These are phyloP conservation scores for Rhingia rostrata DNA, from an alignment of 2,888 invertebrate genomes.

Conservation along the genomic window DNA sequence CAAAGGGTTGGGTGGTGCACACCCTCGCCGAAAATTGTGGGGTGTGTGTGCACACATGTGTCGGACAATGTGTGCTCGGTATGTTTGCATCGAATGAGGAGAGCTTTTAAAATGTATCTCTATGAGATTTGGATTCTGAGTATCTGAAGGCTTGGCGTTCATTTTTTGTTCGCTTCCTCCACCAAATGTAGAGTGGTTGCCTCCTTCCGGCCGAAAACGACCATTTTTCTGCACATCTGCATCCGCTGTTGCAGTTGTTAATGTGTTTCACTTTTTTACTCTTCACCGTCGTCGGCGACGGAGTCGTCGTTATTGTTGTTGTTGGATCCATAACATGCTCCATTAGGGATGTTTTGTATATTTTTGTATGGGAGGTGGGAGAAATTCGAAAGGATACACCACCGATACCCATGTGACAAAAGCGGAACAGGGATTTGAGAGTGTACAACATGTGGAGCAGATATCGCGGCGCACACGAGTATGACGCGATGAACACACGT, in stretches of 20 bases:
- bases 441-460: constrained; percentile 42
- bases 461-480: constrained; percentile 16
- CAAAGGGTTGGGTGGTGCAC: constrained; percentile 3
- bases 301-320: not conserved
- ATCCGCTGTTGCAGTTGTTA: constrained; percentile 48
- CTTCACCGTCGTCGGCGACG: constrained; percentile 3
- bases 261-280: constrained; percentile 26
- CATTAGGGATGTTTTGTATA: constrained; percentile 60
- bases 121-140: constrained; percentile 50
- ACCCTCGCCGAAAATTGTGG: constrained; percentile 47
- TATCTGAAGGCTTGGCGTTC: not conserved
- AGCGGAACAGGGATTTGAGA: not conserved
- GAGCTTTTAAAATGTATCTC: constrained; percentile 54
- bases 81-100: constrained; percentile 51
- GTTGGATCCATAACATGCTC: constrained; percentile 34
- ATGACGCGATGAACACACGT: constrained; percentile 27
- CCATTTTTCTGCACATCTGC: constrained; percentile 7
- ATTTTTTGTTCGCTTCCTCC: constrained; percentile 3
- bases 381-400: constrained; percentile 10
- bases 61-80: constrained; percentile 59
- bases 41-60: constrained; percentile 49
- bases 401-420: constrained; percentile 1
- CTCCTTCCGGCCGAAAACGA: constrained; percentile 24
- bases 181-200: not conserved
- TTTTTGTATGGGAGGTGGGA: constrained; percentile 1